These are phyloP conservation scores for Perca fluviatilis DNA, from an alignment of 2,113 vertebrate genomes.

Conservation along the genomic window DNA sequence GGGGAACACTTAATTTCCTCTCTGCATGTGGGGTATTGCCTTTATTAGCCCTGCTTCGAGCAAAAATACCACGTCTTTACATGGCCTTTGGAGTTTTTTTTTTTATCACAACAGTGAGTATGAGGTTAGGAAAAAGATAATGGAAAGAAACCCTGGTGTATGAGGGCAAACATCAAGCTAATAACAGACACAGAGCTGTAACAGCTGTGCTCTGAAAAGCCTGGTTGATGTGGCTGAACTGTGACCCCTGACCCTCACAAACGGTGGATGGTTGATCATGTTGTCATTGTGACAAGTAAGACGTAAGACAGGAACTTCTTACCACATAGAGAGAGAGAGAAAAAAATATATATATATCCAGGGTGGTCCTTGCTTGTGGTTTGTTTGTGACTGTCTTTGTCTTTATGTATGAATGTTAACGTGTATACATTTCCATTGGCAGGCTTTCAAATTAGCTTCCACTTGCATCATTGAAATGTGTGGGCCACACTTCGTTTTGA, in stretches of 20 bases:
- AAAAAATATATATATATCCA: not conserved
- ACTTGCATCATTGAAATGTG: slow-evolving; percentile 41
- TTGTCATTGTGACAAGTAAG: slow-evolving; percentile 48
- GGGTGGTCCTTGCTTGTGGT: slow-evolving; percentile 41
- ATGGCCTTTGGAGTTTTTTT: not conserved
- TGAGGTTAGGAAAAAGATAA: slow-evolving; percentile 10
- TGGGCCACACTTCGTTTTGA: slow-evolving; percentile 72
- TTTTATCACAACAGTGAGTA: not conserved
- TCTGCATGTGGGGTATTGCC: not conserved
- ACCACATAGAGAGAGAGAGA: not conserved
- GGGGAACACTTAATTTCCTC: slow-evolving; percentile 19
- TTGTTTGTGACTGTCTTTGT: slow-evolving; percentile 56
- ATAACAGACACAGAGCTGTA: slow-evolving; percentile 29
- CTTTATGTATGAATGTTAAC: slow-evolving; percentile 47
- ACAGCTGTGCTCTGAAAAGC: slow-evolving; percentile 43
- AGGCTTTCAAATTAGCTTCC: slow-evolving; percentile 36
- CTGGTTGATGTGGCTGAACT: slow-evolving; percentile 18
- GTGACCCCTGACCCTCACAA: slow-evolving; percentile 43
- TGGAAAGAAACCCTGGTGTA: slow-evolving; percentile 22
- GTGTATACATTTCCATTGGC: slow-evolving; percentile 59
- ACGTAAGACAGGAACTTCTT: not conserved
- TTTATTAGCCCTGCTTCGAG: not conserved
- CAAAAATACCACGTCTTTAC: not conserved
- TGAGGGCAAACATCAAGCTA: slow-evolving; percentile 45
- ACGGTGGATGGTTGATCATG: slow-evolving; percentile 21